phyloP scores from a whole-genome alignment of 2,888 invertebrate species.

The Dynastes tityus region DNA sequence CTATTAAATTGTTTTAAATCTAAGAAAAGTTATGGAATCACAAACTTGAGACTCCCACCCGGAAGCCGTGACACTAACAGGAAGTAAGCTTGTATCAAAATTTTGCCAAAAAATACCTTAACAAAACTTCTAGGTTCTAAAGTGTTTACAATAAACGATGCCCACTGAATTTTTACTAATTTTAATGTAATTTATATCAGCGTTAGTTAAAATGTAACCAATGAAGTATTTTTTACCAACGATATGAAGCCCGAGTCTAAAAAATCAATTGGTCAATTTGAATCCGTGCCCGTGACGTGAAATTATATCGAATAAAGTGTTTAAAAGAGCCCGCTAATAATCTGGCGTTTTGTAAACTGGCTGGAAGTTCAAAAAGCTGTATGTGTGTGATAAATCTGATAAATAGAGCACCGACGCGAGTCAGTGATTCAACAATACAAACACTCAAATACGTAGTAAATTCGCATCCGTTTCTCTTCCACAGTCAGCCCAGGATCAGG shows the following conservation, averaged over 20 bases:
- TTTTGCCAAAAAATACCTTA: too few species aligned
- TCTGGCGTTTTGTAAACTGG: conserved; percentile 50
- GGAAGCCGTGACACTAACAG: too few species aligned
- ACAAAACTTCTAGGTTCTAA: too few species aligned
- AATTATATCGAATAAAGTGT: conserved; percentile 45
- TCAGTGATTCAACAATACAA: conserved; percentile 70
- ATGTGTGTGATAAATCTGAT: conserved; percentile 66
- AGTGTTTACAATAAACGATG: too few species aligned
- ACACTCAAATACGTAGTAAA: conserved; percentile 70
- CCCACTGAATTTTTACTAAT: too few species aligned
- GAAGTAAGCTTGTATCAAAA: too few species aligned
- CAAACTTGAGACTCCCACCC: too few species aligned
- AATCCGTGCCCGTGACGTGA: conserved; percentile 19
- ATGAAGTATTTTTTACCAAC: not conserved
- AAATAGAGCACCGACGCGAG: conserved; percentile 69
- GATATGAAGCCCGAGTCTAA: not conserved
- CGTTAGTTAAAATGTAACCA: too few species aligned
- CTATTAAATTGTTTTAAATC: too few species aligned
- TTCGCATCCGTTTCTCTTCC: conserved; percentile 66
- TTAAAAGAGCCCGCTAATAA: conserved; percentile 49
- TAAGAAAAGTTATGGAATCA: too few species aligned
- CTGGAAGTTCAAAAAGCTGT: conserved; percentile 59
- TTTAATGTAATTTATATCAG: too few species aligned
- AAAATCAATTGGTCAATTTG: conserved; percentile 35
- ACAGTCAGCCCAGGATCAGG: conserved; percentile 60